Conservation (phyloP, 2,113 vertebrate genomes). For the Amazona vittata region DNA sequence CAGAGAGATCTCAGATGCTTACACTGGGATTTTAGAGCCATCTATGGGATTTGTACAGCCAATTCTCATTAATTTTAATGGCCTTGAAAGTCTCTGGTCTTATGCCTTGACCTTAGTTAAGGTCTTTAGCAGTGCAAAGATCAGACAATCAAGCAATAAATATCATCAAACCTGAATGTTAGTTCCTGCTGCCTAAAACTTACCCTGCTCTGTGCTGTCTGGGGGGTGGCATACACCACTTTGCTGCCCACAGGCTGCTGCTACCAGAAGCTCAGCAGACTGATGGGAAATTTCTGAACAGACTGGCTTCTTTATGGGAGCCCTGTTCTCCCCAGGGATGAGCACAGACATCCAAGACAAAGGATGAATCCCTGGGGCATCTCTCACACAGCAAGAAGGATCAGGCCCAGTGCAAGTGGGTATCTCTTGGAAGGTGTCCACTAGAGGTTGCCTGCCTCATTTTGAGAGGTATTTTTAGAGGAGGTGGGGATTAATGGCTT, state of each 20-base stretch:
- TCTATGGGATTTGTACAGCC: slow-evolving; percentile 38
- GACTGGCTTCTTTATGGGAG: background rate
- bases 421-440: background rate
- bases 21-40: slow-evolving; percentile 56
- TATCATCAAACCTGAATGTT: background rate
- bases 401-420: background rate
- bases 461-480: background rate
- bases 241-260: background rate
- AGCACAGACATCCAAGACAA: background rate
- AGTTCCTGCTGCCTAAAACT: background rate
- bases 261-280: background rate
- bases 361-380: background rate
- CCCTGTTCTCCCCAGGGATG: background rate
- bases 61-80: background rate
- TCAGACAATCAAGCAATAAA: background rate
- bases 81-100: background rate
- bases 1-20: slow-evolving; percentile 36
- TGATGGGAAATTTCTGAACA: background rate
- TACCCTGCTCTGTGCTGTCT: background rate
- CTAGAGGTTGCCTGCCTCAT: background rate
- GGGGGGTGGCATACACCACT: background rate
- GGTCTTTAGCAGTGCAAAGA: background rate
- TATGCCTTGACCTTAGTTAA: background rate
- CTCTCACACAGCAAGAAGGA: background rate
- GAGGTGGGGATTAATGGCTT: background rate